Percentiles rank a stretch among this genome's conserved stretches.
phyloP scores from a whole-genome alignment of 2,797 vertebrate species.

The Myotis pilosus region DNA sequence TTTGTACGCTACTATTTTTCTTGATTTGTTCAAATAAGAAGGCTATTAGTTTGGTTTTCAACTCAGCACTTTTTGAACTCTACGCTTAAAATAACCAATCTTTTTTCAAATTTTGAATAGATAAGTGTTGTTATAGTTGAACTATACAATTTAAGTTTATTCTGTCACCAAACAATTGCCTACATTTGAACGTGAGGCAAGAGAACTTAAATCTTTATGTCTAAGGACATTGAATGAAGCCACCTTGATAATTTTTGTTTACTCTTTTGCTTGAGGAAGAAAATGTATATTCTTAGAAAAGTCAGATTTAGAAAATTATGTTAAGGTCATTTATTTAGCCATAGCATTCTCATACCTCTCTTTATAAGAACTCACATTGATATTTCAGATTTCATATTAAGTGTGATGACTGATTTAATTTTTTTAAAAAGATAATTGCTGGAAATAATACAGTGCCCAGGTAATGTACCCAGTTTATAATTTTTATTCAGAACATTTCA shows the following conservation, averaged over 20 bases:
- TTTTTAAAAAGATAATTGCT: background rate
- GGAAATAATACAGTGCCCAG: background rate
- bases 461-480: background rate
- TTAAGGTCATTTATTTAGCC: background rate
- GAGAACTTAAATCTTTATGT: background rate
- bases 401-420: slow-evolving; percentile 15
- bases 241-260: slow-evolving; percentile 44
- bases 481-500: slow-evolving; percentile 50
- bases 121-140: slow-evolving; percentile 22
- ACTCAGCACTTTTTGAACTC: background rate
- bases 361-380: background rate
- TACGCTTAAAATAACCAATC: background rate
- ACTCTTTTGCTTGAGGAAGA: background rate
- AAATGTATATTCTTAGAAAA: too few species aligned
- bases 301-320: background rate
- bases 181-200: background rate
- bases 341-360: background rate
- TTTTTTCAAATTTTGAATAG: slow-evolving; percentile 38
- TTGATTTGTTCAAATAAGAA: background rate
- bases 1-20: slow-evolving; percentile 15
- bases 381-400: slow-evolving; percentile 39
- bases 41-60: slow-evolving; percentile 34
- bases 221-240: slow-evolving; percentile 5
- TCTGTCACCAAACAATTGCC: background rate
- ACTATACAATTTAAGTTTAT: slow-evolving; percentile 10